These are phyloP conservation scores for Xestia sexstrigata DNA, from an alignment of 2,888 invertebrate species.

Conservation along the genomic window DNA sequence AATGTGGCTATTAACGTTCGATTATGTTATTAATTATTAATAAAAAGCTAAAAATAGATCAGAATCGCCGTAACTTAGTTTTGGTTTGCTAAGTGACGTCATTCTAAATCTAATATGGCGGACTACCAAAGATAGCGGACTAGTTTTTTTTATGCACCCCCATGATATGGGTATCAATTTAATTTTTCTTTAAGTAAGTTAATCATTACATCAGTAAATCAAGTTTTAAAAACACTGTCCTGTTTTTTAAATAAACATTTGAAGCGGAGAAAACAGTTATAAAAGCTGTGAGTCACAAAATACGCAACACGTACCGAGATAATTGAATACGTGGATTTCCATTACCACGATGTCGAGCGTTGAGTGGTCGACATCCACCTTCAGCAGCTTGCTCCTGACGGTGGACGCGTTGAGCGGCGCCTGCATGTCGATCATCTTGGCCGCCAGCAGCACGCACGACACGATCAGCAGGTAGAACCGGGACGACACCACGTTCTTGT, in stretches of 20 bases:
- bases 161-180: no score
- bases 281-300: background rate
- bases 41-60: background rate
- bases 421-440: conserved; percentile 74
- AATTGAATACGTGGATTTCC: conserved; percentile 73
- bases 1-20: no score
- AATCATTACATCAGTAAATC: background rate
- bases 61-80: no score
- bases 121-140: no score
- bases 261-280: no score
- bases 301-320: conserved; percentile 69
- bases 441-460: conserved; percentile 75
- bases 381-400: conserved; percentile 65
- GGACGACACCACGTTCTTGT: conserved; percentile 51
- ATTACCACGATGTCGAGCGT: conserved; percentile 68
- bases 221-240: background rate
- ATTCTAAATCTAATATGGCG: no score
- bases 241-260: no score
- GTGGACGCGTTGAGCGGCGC: conserved; percentile 58
- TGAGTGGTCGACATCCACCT: conserved; percentile 60
- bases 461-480: conserved; percentile 70
- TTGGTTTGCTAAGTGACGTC: no score
- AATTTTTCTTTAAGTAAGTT: no score
- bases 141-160: no score
- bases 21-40: no score